A percentile compares a stretch with the other conserved stretches of the same genome.
These are phyloP conservation scores for Acanthosepion esculentum DNA, from an alignment of 2,888 invertebrate species.

Conservation along the genomic window DNA sequence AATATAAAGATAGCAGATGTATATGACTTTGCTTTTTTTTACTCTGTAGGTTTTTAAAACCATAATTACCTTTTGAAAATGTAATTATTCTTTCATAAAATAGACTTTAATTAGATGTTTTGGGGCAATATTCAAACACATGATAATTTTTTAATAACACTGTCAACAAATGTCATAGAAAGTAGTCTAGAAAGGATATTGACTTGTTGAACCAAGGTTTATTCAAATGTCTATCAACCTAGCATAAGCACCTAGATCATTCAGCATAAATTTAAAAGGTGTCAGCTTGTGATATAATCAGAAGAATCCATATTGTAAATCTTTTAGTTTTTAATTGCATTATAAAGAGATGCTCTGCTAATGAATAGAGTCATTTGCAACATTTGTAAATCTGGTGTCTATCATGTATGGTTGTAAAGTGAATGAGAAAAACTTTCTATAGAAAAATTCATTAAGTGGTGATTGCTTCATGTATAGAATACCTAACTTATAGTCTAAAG, in stretches of 20 bases:
- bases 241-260: neutral
- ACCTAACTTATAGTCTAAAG: neutral
- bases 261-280: neutral
- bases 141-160: neutral
- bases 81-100: neutral
- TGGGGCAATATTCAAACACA: neutral
- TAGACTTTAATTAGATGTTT: slow-evolving; percentile 18
- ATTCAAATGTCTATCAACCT: neutral
- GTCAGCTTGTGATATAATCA: neutral
- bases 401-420: neutral
- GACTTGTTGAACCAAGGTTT: neutral
- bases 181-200: slow-evolving; percentile 3
- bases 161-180: neutral
- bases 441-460: neutral
- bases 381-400: neutral
- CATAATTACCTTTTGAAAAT: slow-evolving; percentile 16
- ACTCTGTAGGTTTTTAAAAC: neutral
- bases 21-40: neutral
- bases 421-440: neutral
- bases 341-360: neutral
- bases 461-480: neutral
- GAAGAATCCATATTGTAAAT: neutral
- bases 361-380: neutral
- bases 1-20: neutral
- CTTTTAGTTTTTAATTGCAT: neutral